Conservation (phyloP, 2,888 invertebrate species). For the Crossocerus cetratus region DNA sequence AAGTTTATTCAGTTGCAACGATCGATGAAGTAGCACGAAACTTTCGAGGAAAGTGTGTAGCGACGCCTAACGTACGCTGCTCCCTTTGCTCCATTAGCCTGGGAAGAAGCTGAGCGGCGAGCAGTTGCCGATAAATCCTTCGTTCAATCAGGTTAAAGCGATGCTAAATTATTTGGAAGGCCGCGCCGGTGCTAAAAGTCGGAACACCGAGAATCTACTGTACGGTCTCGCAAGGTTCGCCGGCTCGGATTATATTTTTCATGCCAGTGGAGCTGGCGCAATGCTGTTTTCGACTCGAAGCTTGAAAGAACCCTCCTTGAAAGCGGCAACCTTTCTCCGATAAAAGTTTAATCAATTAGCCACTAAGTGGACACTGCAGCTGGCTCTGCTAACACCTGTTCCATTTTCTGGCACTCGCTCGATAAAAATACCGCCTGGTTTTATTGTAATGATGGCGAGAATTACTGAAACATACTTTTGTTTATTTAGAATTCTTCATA, state of each 20-base stretch:
- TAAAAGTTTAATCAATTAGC: no score
- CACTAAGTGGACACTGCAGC: not conserved
- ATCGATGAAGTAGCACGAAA: constrained; percentile 13
- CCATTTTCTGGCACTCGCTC: not conserved
- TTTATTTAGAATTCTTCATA: no score
- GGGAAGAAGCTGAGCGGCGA: constrained; percentile 23
- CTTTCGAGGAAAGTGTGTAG: constrained; percentile 18
- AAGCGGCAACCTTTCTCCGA: no score
- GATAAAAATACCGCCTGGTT: no score
- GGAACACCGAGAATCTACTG: constrained; percentile 56
- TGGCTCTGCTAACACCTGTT: not conserved
- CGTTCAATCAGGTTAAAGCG: constrained; percentile 74
- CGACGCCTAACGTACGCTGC: constrained; percentile 14
- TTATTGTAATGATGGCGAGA: no score
- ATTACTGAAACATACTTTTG: no score
- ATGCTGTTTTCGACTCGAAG: no score
- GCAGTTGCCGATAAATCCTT: constrained; percentile 65
- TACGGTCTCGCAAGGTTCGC: constrained; percentile 38
- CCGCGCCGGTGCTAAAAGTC: constrained; percentile 59
- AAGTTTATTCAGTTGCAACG: constrained; percentile 10
- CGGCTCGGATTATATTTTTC: constrained; percentile 49
- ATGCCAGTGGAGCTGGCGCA: no score
- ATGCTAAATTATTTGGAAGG: constrained; percentile 72
- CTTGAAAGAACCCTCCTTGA: no score
- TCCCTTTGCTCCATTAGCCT: constrained; percentile 26